Evolutionary conservation across 2,113 vertebrate species (phyloP), one percentile per base, ranked within the genome.

Genomic region (Hucho hucho): DNA sequence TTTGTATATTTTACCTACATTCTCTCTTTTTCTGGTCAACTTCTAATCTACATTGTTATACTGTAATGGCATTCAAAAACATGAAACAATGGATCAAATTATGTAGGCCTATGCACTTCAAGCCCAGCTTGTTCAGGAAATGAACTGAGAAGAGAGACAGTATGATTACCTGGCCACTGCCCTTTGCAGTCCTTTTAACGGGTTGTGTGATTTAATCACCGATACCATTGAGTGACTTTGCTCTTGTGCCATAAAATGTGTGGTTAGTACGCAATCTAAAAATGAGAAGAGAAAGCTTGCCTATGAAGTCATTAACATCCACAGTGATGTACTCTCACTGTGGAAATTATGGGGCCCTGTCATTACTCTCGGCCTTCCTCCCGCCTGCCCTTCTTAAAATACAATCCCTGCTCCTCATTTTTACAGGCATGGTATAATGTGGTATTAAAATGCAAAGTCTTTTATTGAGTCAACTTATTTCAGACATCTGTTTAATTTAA

Each of bases 401-500:
- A 69, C 58, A 61, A 58, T 70, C 29, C 22, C 70, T 66, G 67
- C 14, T 26, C 37, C 66, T 22, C 46, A 24, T 5, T n/a, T 22
- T 66, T 22, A 61, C n/a, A 61, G 58, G n/a, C 16, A 16, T 18
- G 53, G 6, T 74, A 72, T 24, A 63, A 68, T 32, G 59, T 25
- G 26, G n/a, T 61, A 49, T 78, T 78, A 46, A 29, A 72, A 69
- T 65, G 74, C 58, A 20, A 37, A 68, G 46, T 64, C 7, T 67
- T 77, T 75, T 67, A 53, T 25, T 16, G 32, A 70, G 73, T 75
- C 64, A 67, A 22, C 47, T 73, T 22, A 28, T 59, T 59, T 25
- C n/a, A 75, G 9, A n/a, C 16, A 29, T 63, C 22, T 73, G 37
- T 64, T 74, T 78, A 78, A 80, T 75, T 75, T 67, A 64, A 65